A percentile compares a stretch with the other conserved stretches of the same genome.
Conservation (phyloP, 2,888 invertebrate species). For the Drosophila picticornis region DNA sequence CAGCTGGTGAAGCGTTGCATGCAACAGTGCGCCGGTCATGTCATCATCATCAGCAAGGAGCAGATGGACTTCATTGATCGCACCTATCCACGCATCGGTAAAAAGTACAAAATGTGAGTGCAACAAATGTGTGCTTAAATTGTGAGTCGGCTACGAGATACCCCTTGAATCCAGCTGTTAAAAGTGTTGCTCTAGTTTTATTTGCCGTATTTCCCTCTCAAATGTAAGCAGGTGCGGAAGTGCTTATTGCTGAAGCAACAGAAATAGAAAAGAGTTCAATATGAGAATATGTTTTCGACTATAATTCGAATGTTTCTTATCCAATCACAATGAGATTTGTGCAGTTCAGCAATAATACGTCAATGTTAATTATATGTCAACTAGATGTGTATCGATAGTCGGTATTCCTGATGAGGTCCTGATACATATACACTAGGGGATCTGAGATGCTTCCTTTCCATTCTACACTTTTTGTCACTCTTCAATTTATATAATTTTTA, state of each 20-base stretch:
- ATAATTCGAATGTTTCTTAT: not conserved
- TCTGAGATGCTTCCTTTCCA: no score
- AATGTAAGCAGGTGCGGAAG: not conserved
- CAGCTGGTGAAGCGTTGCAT: constrained; percentile 65
- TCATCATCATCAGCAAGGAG: constrained; percentile 70
- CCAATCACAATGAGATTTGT: not conserved
- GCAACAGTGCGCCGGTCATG: constrained; percentile 58
- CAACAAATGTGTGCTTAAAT: not conserved
- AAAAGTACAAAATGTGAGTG: constrained; percentile 60
- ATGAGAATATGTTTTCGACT: not conserved
- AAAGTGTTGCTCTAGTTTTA: not conserved
- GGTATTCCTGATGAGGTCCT: no score
- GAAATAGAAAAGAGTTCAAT: not conserved
- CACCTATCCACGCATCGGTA: constrained; percentile 65
- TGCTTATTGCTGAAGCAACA: not conserved
- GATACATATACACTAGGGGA: no score
- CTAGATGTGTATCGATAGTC: not conserved
- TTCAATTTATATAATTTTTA: not conserved
- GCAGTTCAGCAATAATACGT: not conserved
- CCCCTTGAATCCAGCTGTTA: not conserved
- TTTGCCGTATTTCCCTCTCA: not conserved
- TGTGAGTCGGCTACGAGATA: not conserved
- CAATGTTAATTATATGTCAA: not conserved
- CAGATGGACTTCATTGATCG: constrained; percentile 73
- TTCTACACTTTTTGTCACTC: not conserved